Evolutionary conservation across 92 coral and sea anemone species (phyloP).

Genomic region (Porites cylindrica): DNA sequence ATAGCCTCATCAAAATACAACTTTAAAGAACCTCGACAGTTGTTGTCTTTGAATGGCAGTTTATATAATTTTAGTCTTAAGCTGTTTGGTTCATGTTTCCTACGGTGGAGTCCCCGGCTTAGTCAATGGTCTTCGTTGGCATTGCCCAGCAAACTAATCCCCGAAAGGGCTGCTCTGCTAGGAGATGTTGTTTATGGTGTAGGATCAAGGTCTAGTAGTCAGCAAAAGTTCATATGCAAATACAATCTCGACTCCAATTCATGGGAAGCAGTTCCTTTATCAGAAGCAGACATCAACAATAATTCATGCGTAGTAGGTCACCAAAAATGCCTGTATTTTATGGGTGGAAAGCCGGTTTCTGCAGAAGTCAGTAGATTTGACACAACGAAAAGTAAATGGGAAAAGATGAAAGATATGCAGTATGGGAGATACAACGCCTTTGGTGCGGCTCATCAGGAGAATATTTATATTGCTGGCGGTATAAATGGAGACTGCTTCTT

Average conservation of each 20-base stretch:
- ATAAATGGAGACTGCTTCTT: not conserved
- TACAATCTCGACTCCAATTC: not conserved
- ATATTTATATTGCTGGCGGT: conserved; percentile 2
- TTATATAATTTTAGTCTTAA: conserved; percentile 2
- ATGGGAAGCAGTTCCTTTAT: not conserved
- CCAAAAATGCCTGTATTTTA: conserved; percentile 8
- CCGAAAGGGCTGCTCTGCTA: not conserved
- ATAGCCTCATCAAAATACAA: not conserved
- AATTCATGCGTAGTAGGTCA: conserved; percentile 8
- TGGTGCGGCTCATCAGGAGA: not conserved
- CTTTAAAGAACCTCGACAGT: not conserved
- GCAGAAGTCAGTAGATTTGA: not conserved
- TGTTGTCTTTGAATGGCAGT: not conserved
- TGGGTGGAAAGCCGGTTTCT: conserved; percentile 11
- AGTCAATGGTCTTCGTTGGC: not conserved
- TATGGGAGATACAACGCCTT: conserved; percentile 7
- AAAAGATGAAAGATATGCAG: not conserved
- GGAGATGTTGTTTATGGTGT: not conserved
- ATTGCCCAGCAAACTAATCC: not conserved
- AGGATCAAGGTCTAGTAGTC: not conserved
- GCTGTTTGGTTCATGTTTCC: not conserved
- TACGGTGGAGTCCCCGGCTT: not conserved
- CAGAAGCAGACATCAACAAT: not conserved
- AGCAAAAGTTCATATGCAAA: not conserved
- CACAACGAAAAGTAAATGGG: not conserved